Evolutionary conservation across 2,113 vertebrate genomes (phyloP).

Genomic region (Peromyscus leucopus): DNA sequence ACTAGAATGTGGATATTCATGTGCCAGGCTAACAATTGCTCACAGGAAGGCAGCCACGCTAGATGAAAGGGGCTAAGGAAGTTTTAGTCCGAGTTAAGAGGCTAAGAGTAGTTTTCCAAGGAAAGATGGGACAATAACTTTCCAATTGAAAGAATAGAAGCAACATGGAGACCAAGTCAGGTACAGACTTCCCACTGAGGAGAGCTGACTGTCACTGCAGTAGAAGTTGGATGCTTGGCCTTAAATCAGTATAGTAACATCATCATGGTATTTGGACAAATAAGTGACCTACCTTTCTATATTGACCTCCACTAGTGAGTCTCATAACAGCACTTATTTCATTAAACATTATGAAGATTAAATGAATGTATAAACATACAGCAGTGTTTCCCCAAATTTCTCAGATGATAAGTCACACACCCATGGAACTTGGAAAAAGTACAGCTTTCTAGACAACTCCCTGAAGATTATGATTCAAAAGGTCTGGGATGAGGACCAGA

Average conservation of each 20-base stretch:
- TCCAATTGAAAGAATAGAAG: neutral
- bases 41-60: neutral
- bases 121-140: neutral
- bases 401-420: neutral
- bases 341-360: conserved; percentile 2
- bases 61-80: neutral
- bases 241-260: neutral
- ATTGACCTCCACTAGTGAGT: conserved; percentile 22
- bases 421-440: neutral
- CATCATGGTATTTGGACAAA: neutral
- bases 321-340: neutral
- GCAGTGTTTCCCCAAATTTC: conserved; percentile 6
- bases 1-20: neutral
- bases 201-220: neutral
- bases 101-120: neutral
- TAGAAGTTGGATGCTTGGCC: neutral
- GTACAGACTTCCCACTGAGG: neutral
- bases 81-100: neutral
- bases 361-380: conserved; percentile 15
- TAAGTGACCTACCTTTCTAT: neutral
- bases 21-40: neutral
- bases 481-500: conserved; percentile 25
- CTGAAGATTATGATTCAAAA: conserved; percentile 27
- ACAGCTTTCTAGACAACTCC: neutral
- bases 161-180: neutral